A percentile compares a stretch with the other conserved stretches of the same genome.
Conservation (phyloP, 2,113 vertebrate species). For the Spizaetus ornatus region DNA sequence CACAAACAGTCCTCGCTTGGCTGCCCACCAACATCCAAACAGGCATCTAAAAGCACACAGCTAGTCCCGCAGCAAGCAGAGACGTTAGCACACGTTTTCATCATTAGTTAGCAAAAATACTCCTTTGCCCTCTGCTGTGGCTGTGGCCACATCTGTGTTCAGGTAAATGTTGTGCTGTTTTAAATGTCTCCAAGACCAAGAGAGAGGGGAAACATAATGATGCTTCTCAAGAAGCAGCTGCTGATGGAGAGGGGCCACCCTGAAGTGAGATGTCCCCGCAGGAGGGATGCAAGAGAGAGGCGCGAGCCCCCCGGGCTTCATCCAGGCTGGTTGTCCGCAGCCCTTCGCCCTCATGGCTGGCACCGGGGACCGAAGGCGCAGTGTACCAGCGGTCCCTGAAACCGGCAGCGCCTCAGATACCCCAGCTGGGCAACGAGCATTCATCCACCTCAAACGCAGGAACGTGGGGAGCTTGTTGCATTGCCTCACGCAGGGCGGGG, state of each 20-base stretch:
- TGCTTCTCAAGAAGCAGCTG: background rate
- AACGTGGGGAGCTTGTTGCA: background rate
- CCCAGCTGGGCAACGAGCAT: background rate
- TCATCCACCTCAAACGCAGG: background rate
- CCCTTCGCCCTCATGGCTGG: accelerated
- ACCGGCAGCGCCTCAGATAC: background rate
- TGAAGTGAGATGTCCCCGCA: background rate
- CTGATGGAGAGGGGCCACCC: background rate
- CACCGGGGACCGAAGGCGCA: accelerated
- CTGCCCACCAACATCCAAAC: background rate
- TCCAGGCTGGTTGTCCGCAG: background rate
- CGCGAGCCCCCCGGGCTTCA: background rate
- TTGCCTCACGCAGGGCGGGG: background rate
- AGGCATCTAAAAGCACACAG: background rate
- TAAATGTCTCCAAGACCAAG: background rate
- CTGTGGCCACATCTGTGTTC: background rate
- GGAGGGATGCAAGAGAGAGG: background rate
- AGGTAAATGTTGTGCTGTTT: background rate
- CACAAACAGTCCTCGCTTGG: background rate
- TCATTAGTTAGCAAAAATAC: background rate
- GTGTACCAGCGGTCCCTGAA: background rate
- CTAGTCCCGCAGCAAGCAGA: background rate
- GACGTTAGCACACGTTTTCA: background rate
- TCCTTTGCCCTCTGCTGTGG: background rate
- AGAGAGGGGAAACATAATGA: background rate